Base-by-base conservation (phyloP, 2,797 vertebrate genomes). In the Hypotaenidia okinawae region DNA sequence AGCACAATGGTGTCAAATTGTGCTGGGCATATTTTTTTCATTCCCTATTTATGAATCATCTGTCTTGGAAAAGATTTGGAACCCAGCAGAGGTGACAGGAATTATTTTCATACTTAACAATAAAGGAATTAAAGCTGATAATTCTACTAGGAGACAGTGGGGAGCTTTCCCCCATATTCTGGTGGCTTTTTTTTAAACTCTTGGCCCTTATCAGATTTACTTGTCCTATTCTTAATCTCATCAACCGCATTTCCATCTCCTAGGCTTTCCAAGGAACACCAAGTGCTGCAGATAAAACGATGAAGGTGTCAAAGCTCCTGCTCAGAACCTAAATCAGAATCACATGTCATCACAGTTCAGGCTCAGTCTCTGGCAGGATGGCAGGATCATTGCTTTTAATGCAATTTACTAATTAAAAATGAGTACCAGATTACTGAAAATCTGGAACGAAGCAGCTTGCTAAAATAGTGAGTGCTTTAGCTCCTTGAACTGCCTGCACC, bases 401-500 rank as follows among this genome's bases (percentile, higher is more conserved):
- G 80, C 95, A 86, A 96, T 96, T 96, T 90, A 94, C 95, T 95
- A 90, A 97, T 96, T 94, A 96, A 90, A 94, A 94, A 87, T 0
- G 47, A 92, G 67, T 68, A 66, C n/a, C 89, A 73, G 95, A 94
- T 96, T 96, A 94, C 18, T 5, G 80, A n/a, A 73, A 89, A 74
- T 91, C 83, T 91, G 85, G 87, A 79, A 67, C 12, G 76, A 94
- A 96, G 93, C 55, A 1, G 73, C 73, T 94, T 81, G 92, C 76
- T 84, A 21, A 80, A 75, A 82, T 28, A 80, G 47, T 22, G 22
- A 47, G 54, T 12, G 61, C 7, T 58, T 90, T 76, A 74, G 49
- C 63, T 93, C 28, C 47, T 51, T 63, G 85, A 75, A 84, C 73
- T 14, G 73, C n/a, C 76, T 8, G 4, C 64, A 41, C 25, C 41